Base-by-base conservation (phyloP, 2,797 vertebrate species). In the Malacoraja senta region DNA sequence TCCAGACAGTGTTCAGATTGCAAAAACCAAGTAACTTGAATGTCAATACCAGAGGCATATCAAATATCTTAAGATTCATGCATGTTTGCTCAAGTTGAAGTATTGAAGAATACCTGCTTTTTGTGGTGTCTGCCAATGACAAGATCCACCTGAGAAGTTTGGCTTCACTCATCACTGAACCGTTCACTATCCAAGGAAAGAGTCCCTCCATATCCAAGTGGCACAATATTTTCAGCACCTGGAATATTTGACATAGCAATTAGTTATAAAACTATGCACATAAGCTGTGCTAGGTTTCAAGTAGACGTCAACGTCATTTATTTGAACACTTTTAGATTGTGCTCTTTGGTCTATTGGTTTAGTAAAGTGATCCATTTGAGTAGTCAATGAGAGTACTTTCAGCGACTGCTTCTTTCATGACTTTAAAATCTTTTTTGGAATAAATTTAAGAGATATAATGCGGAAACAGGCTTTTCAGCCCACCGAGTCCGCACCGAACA, bases 211-310 rank as follows among this genome's bases (percentile, higher is more conserved):
- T 94, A 94, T 97, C 95, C 94, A 98, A 94, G 93, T 94, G 94
- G 91, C 96, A 95, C 93, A 99, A 95, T 95, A 97, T 95, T 93
- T 96, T 96, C 94, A 99, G 95, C 86, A 98, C 96, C 98, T 99
- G 96, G 77, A 53, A 44, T 92, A 74, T 53, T 92, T 92, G 38
- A 92, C 26, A 92, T 8, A 92, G 71, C 38, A 29, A 26, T 92
- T 76, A 92, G 35, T 76, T 92, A 92, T 76, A 76, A 92, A 92
- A 53, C 26, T 76, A 21, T 44, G 58, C 24, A 74, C 10, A 29
- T 21, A 74, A 35, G 44, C 68, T 92, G 71, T 38, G 24, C n/a
- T 76, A 58, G 29, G 38, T 92, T 72, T 92, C 90, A 92, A 91
- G 38, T 29, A 53, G 44, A 29, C 24, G 24, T 44, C 71, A 92